These are phyloP conservation scores for Oplegnathus fasciatus DNA, from an alignment of 2,113 vertebrate species.

Conservation along the genomic window DNA sequence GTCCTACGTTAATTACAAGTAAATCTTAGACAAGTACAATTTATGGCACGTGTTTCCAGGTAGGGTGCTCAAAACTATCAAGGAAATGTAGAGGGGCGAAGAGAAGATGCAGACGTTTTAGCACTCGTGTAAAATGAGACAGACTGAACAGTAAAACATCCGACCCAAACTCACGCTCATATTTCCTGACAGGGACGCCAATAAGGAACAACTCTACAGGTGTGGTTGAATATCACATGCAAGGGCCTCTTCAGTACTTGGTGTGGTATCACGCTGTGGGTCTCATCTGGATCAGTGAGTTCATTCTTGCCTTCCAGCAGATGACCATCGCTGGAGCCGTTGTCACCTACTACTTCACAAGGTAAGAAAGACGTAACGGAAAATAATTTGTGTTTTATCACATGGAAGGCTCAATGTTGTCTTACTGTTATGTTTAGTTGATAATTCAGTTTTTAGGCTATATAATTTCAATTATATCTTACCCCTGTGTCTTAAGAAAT, in stretches of 20 bases:
- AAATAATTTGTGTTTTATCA: not conserved
- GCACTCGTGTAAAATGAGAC: not conserved
- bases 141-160: not conserved
- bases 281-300: conserved; percentile 98
- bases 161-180: not conserved
- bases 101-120: not conserved
- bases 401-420: not conserved
- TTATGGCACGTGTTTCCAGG: not conserved
- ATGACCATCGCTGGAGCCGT: conserved; percentile 98
- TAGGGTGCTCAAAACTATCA: not conserved
- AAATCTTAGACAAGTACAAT: not conserved
- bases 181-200: conserved; percentile 85
- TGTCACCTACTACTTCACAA: conserved; percentile 98
- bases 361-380: conserved; percentile 77
- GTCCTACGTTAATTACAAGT: not conserved
- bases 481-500: conserved; percentile 81
- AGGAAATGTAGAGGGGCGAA: not conserved
- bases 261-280: conserved; percentile 97
- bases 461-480: not conserved
- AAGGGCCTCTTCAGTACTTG: conserved; percentile 92
- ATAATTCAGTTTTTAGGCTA: not conserved
- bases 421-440: not conserved
- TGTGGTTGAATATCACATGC: conserved; percentile 90
- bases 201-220: conserved; percentile 87
- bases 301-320: conserved; percentile 97